Evolutionary conservation across 2,113 vertebrate genomes (phyloP), one percentile per base, ranked within the genome.

Genomic region (Galeopterus variegatus): DNA sequence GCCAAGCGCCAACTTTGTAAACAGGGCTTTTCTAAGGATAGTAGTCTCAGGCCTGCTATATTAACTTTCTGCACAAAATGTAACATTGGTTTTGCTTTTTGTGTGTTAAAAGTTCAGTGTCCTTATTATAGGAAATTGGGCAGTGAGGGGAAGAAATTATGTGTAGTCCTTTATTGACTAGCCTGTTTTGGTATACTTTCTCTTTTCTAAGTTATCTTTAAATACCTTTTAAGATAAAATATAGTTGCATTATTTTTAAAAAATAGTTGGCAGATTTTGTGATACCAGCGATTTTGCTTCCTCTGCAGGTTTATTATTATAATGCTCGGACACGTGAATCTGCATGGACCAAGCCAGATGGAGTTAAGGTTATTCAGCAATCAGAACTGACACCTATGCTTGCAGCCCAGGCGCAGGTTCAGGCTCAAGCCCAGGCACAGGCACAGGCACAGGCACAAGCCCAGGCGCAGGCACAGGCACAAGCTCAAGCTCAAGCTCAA

Each of bases 341-440:
- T 0, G 99, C 99, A 0, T 99, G 99, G 99, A 99, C 98, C 31
- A 99, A 99, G 98, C 99, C 99, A 3, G 99, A 99, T 14, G 99
- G 99, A 41, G 99, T 99, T 62, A 99, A 99, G 98, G 99, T 99
- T 76, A 99, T 99, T 97, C 99, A 99, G 98, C 99, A 99, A 98
- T 99, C 99, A 1, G 99, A 99, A 97, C 98, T 99, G 96, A 99
- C 99, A 8, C 99, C 99, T 4, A 98, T 99, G 92, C 99, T 99
- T 98, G 99, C 99, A 6, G 99, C 98, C 0, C 99, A 99, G 77
- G 99, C 98, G 0, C 99, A 99, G 36, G 95, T 98, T 0, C 98
- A 98, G 13, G n/a, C n/a, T n/a, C n/a, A n/a, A n/a, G n/a, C n/a
- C n/a, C n/a, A n/a, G n/a, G 98, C 98, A 0, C 98, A 99, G 1